Percentiles rank a stretch among this genome's conserved stretches.
Conservation (phyloP, 2,888 invertebrate species). For the Zaprionus bogoriensis region DNA sequence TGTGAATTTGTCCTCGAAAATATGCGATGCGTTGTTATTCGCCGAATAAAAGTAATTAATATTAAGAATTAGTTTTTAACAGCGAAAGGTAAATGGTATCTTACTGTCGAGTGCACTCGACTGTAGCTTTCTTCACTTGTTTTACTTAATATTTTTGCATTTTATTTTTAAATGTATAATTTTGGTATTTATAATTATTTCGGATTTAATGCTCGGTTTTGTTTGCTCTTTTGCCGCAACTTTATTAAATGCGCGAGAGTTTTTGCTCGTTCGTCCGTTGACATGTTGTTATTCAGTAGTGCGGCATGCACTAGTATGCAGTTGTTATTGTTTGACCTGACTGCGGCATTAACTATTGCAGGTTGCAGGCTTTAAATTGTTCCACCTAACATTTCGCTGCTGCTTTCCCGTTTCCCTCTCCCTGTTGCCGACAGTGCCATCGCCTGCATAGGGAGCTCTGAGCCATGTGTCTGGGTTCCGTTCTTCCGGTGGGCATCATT, state of each 20-base stretch:
- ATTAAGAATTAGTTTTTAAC: too few relatives aligned
- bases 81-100: too few relatives aligned
- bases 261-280: conserved; percentile 29
- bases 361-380: conserved; percentile 67
- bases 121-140: too few relatives aligned
- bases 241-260: conserved; percentile 30
- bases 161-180: conserved; percentile 34
- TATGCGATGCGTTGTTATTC: too few relatives aligned
- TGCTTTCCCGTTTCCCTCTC: conserved; percentile 13
- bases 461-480: conserved; percentile 60
- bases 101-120: too few relatives aligned
- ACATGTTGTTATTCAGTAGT: conserved; percentile 20
- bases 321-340: conserved; percentile 22
- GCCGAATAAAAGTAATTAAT: too few relatives aligned
- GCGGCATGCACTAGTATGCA: conserved; percentile 3
- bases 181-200: conserved; percentile 48
- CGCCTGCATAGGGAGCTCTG: conserved; percentile 31
- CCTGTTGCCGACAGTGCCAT: not conserved
- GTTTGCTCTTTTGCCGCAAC: conserved; percentile 3
- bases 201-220: conserved; percentile 10
- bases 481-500: conserved; percentile 71
- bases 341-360: conserved; percentile 58
- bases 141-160: conserved; percentile 1
- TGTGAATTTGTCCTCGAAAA: too few relatives aligned
- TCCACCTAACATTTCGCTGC: conserved; percentile 32